Percentiles rank a stretch among this genome's conserved stretches.
Conservation (phyloP, 2,113 vertebrate species). For the Lepus americanus region DNA sequence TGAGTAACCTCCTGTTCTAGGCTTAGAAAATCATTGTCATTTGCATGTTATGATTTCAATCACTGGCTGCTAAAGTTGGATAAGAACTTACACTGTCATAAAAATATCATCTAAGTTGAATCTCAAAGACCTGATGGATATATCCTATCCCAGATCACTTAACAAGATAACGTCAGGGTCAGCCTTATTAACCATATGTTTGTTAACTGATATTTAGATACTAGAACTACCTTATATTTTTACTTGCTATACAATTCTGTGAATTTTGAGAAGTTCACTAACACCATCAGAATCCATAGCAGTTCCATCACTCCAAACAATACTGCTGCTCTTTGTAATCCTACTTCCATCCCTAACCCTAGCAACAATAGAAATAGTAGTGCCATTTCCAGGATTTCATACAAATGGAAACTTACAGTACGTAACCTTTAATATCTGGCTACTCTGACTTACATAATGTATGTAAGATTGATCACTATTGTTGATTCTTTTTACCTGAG, state of each 20-base stretch:
- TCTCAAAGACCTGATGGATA: not conserved
- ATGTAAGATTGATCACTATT: not conserved
- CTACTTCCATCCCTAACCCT: not conserved
- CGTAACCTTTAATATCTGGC: constrained; percentile 17
- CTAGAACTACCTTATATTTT: not conserved
- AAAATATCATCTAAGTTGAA: not conserved
- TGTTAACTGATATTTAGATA: not conserved
- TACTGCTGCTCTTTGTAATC: not conserved
- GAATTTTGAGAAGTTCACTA: constrained; percentile 40
- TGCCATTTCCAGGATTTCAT: not conserved
- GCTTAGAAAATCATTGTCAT: not conserved
- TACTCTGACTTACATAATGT: not conserved
- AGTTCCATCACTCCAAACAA: not conserved
- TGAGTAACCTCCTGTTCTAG: not conserved
- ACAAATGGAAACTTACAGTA: not conserved
- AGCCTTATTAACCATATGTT: not conserved
- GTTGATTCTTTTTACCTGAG: not conserved
- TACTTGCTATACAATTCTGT: not conserved
- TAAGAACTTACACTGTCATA: not conserved
- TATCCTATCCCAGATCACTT: not conserved
- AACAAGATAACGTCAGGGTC: not conserved
- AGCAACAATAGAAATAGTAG: not conserved
- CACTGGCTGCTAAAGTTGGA: not conserved
- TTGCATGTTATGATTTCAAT: not conserved
- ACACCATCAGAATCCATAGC: not conserved